Conservation (phyloP, 2,888 invertebrate genomes). For the Hypomecis atomaria region DNA sequence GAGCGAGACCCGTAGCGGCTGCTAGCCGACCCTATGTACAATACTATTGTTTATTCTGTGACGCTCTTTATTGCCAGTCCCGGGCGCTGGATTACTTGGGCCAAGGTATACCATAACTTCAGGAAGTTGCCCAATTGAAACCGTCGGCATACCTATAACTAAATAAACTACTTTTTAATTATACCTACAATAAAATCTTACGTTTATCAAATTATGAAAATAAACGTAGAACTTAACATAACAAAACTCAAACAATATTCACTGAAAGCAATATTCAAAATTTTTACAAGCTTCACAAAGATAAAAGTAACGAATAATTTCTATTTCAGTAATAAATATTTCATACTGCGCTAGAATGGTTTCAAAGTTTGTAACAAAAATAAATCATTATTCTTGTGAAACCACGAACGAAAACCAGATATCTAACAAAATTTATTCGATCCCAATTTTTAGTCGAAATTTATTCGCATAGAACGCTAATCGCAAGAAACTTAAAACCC, state of each 20-base stretch:
- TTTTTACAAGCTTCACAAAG: background rate
- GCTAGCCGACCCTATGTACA: background rate
- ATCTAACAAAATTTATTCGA: constrained; percentile 30
- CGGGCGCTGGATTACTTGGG: background rate
- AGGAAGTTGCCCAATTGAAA: constrained; percentile 1
- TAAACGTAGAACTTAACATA: too few relatives aligned
- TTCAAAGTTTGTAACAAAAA: constrained; percentile 27
- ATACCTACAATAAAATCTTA: too few relatives aligned
- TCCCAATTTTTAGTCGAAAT: constrained; percentile 32
- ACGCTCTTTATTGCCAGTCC: constrained; percentile 56
- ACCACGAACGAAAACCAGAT: constrained; percentile 26
- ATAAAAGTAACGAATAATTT: background rate
- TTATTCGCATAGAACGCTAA: constrained; percentile 28
- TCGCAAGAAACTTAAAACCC: constrained; percentile 30
- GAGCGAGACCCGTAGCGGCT: constrained; percentile 47
- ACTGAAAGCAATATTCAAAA: background rate
- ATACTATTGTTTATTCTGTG: background rate
- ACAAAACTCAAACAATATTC: background rate
- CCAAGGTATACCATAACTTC: constrained; percentile 1
- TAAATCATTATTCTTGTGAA: constrained; percentile 35
- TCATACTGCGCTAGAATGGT: constrained; percentile 11
- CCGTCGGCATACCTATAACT: background rate
- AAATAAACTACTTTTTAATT: too few relatives aligned
- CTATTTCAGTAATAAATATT: constrained; percentile 3
- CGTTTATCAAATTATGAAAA: too few relatives aligned